Evolutionary conservation across 2,113 vertebrate genomes (phyloP).

Genomic region (Sceloporus undulatus): DNA sequence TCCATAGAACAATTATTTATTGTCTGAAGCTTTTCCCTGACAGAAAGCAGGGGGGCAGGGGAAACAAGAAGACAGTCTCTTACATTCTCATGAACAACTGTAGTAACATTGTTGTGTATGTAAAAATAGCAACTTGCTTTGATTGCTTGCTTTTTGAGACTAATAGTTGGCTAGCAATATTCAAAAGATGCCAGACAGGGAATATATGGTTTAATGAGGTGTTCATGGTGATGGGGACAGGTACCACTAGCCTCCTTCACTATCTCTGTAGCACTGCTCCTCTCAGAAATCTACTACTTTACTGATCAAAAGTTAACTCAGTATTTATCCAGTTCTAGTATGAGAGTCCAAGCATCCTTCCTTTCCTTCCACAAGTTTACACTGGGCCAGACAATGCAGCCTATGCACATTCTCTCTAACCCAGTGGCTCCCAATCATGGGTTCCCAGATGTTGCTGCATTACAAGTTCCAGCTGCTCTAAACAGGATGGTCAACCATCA

Average conservation of each 20-base stretch:
- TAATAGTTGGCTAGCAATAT: not conserved
- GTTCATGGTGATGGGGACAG: not conserved
- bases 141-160: not conserved
- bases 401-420: not conserved
- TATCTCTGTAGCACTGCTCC: not conserved
- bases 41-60: not conserved
- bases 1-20: not conserved
- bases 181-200: not conserved
- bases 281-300: not conserved
- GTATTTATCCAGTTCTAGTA: too few relatives aligned
- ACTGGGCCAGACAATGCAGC: not conserved
- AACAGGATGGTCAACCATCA: too few relatives aligned
- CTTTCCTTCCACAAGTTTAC: not conserved
- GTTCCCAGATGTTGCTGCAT: too few relatives aligned
- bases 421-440: not conserved
- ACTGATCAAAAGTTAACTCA: conserved; percentile 17
- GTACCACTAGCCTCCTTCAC: not conserved
- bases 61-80: not conserved
- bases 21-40: not conserved
- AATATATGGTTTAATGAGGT: not conserved
- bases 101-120: not conserved
- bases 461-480: not conserved
- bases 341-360: not conserved
- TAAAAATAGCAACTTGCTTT: not conserved
- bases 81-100: not conserved